Conservation (phyloP, 2,888 invertebrate genomes). For the Pegoplata infirma region DNA sequence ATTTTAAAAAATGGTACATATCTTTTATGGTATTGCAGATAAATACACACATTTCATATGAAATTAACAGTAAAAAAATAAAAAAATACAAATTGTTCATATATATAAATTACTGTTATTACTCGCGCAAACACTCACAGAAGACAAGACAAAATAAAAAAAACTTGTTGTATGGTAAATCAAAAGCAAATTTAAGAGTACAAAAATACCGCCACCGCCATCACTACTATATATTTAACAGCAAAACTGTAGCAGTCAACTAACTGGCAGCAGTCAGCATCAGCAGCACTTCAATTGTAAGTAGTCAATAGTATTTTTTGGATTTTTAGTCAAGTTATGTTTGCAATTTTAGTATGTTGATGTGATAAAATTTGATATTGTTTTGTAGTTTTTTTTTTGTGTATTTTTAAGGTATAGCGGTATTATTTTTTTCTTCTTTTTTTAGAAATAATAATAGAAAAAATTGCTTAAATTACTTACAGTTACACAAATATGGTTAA, state of each 20-base stretch:
- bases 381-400: slow-evolving; percentile 15
- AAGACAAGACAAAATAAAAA: not conserved
- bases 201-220: slow-evolving; percentile 20
- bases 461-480: slow-evolving; percentile 55
- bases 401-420: slow-evolving; percentile 25
- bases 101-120: slow-evolving; percentile 46
- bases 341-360: slow-evolving; percentile 45
- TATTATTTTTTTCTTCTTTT: slow-evolving; percentile 26
- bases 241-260: not conserved
- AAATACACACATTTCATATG: slow-evolving; percentile 24
- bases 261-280: not conserved
- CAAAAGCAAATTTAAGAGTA: slow-evolving; percentile 6
- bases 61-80: slow-evolving; percentile 36
- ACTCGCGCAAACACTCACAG: not conserved
- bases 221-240: slow-evolving; percentile 2
- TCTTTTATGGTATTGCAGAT: not conserved
- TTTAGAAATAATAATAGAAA: slow-evolving; percentile 14
- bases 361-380: slow-evolving; percentile 55
- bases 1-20: not conserved
- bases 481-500: slow-evolving; percentile 25
- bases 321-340: slow-evolving; percentile 3
- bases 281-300: not conserved
- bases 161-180: not conserved
- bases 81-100: slow-evolving; percentile 11
- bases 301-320: slow-evolving; percentile 23